phyloP scores from a whole-genome alignment of 2,888 invertebrate species.

The Drepanosiphum platanoidis region DNA sequence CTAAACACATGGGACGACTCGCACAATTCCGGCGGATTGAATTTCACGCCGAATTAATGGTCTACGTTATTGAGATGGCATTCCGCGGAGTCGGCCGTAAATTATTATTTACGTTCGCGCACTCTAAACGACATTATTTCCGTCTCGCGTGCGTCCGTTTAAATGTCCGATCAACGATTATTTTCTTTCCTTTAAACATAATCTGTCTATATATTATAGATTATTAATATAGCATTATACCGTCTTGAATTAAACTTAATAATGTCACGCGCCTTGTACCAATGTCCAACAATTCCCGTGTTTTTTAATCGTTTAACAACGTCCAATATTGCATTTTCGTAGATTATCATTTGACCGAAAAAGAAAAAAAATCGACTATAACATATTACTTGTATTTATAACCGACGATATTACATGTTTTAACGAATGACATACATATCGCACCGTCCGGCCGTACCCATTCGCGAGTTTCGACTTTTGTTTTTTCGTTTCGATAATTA shows the following conservation, averaged over 20 bases:
- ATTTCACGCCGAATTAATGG: constrained; percentile 15
- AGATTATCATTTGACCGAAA: too few species aligned
- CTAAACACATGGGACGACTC: not conserved
- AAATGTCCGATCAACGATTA: not conserved
- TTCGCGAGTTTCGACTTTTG: not conserved
- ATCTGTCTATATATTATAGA: not conserved
- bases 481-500: not conserved
- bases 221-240: not conserved
- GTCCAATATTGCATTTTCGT: too few species aligned
- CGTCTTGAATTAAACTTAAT: not conserved
- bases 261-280: not conserved
- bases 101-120: not conserved
- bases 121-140: not conserved
- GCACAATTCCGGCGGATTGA: constrained; percentile 17
- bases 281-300: too few species aligned
- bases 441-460: not conserved
- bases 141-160: too few species aligned
- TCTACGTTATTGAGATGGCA: not conserved
- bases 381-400: too few species aligned
- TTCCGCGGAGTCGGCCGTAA: not conserved
- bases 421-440: not conserved
- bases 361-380: too few species aligned
- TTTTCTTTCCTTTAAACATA: not conserved
- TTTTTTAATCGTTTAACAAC: too few species aligned
- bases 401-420: too few species aligned